Percentiles rank a stretch among this genome's conserved stretches.
Evolutionary conservation across 2,888 invertebrate species (phyloP).

Genomic region (Ornithoptera alexandrae): DNA sequence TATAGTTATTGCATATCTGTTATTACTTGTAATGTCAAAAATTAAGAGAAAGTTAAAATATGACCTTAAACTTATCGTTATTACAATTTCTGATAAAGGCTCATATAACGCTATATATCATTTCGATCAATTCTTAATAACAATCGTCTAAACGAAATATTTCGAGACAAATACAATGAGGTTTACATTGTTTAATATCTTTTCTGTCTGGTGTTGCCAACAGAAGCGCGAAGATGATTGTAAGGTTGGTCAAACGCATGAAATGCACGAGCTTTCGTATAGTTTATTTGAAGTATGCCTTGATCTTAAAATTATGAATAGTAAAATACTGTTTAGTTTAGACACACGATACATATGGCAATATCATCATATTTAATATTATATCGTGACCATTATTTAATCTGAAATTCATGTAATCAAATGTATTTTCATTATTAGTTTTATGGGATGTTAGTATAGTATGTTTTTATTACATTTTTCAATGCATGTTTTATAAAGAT

Average conservation of each 20-base stretch:
- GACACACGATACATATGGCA: neutral
- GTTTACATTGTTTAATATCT: neutral
- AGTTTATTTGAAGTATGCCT: neutral
- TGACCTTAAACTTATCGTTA: too few species aligned
- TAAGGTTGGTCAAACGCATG: slow-evolving; percentile 26
- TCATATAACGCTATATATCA: too few species aligned
- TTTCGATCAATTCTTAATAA: neutral
- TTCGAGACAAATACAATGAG: neutral
- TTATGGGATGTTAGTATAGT: neutral
- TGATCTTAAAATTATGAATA: neutral
- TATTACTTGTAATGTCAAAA: too few species aligned
- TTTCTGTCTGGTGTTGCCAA: slow-evolving; percentile 24
- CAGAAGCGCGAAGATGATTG: slow-evolving; percentile 20
- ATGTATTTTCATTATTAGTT: neutral
- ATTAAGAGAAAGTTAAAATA: too few species aligned
- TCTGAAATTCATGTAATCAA: neutral
- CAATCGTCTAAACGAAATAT: neutral
- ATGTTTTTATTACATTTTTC: neutral
- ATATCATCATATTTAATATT: neutral
- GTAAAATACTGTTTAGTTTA: neutral
- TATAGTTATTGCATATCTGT: too few species aligned
- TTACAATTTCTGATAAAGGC: too few species aligned
- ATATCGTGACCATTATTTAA: neutral
- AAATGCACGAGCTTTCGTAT: slow-evolving; percentile 18
- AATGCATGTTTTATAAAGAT: neutral